These are phyloP conservation scores for Ciona savignyi DNA, from an alignment of 23 tunicate genomes.

Conservation along the genomic window DNA sequence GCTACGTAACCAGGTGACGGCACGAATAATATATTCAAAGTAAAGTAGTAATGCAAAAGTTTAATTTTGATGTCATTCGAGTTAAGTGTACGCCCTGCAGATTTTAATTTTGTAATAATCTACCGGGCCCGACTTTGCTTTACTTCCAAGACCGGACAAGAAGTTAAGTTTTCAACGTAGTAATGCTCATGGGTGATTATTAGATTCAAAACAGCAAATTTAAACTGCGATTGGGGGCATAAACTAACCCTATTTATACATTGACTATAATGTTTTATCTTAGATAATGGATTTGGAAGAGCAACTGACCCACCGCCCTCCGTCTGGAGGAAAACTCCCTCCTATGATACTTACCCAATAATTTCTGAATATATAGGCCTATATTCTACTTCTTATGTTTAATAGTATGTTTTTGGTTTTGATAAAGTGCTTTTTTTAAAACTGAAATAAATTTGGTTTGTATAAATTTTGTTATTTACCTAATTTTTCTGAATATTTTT, in stretches of 20 bases:
- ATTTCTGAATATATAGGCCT: too few species aligned
- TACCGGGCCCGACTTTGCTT: neutral
- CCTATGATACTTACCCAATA: constrained; percentile 63
- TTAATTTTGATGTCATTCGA: too few species aligned
- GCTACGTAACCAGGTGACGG: constrained; percentile 81
- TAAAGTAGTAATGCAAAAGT: too few species aligned
- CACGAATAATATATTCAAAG: too few species aligned
- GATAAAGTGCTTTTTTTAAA: neutral
- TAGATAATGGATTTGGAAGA: constrained; percentile 71
- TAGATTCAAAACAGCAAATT: neutral
- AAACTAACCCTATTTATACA: too few species aligned
- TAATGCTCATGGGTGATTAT: neutral
- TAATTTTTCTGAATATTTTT: too few species aligned
- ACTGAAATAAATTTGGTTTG: neutral
- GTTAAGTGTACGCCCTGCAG: too few species aligned
- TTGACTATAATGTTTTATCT: neutral
- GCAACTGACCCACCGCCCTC: constrained; percentile 30
- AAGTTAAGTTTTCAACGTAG: neutral
- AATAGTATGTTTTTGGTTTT: neutral
- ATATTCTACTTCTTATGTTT: too few species aligned
- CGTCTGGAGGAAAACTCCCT: constrained; percentile 61
- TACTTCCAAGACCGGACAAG: neutral
- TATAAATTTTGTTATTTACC: too few species aligned
- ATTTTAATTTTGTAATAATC: too few species aligned
- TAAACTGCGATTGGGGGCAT: too few species aligned